These are phyloP conservation scores for Pandion haliaetus DNA, from an alignment of 2,113 vertebrate genomes.

Conservation along the genomic window DNA sequence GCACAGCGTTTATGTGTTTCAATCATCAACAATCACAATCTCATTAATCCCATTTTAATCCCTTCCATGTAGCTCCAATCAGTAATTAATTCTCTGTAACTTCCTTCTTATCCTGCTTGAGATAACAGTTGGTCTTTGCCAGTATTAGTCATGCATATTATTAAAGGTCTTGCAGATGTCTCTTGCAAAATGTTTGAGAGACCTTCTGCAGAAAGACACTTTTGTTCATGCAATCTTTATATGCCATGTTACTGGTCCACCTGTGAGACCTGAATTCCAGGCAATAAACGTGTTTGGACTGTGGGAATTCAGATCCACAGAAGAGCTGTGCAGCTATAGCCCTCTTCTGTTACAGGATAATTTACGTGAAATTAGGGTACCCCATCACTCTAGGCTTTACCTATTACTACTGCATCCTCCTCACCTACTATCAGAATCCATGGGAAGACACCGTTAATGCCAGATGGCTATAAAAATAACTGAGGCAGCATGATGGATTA, in stretches of 20 bases:
- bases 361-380: background rate
- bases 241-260: background rate
- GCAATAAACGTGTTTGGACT: background rate
- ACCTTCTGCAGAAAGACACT: background rate
- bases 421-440: background rate
- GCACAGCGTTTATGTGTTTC: background rate
- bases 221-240: background rate
- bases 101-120: background rate
- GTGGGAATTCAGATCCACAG: background rate
- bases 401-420: background rate
- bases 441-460: background rate
- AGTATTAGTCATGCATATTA: conserved; percentile 3
- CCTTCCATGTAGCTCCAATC: background rate
- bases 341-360: background rate
- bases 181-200: background rate
- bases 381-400: background rate
- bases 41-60: conserved; percentile 27
- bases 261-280: background rate
- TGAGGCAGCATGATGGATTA: background rate
- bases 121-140: background rate
- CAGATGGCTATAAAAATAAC: background rate
- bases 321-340: background rate
- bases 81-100: background rate
- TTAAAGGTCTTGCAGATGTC: background rate
- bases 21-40: background rate